Conservation (phyloP, 2,888 invertebrate species). For the Pandemis heparana region DNA sequence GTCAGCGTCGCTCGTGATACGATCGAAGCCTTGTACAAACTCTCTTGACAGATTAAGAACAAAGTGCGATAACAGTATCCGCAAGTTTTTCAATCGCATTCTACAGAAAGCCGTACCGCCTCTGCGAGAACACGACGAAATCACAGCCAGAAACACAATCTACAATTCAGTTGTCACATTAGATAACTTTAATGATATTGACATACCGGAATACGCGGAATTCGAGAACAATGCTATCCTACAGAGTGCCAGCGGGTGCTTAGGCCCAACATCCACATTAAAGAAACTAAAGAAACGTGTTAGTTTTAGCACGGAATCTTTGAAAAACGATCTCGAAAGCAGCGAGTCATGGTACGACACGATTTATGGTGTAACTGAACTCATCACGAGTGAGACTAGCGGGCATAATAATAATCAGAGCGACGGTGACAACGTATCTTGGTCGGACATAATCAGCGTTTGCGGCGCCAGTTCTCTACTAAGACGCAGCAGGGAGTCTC, state of each 20-base stretch:
- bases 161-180: conserved; percentile 46
- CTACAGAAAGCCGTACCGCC: conserved; percentile 72
- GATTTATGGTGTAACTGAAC: conserved; percentile 71
- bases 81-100: conserved; percentile 68
- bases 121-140: conserved; percentile 53
- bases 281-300: conserved; percentile 63
- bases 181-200: conserved; percentile 59
- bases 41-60: conserved; percentile 37
- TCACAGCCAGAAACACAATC: conserved; percentile 46
- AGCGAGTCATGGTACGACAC: conserved; percentile 73
- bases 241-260: conserved; percentile 50
- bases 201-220: conserved; percentile 68
- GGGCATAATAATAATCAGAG: conserved; percentile 32
- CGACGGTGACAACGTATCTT: conserved; percentile 57
- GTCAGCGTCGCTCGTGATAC: conserved; percentile 25
- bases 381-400: conserved; percentile 45
- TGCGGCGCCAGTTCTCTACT: conserved; percentile 61
- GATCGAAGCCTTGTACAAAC: conserved; percentile 15
- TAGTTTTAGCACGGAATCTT: conserved; percentile 60
- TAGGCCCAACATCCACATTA: conserved; percentile 67
- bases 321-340: conserved; percentile 55
- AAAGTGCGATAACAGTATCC: conserved; percentile 62
- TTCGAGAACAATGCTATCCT: conserved; percentile 66
- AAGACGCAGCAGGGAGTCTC: conserved; percentile 56
- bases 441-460: conserved; percentile 70